Percentiles rank a stretch among this genome's conserved stretches.
Evolutionary conservation across 2,113 vertebrate genomes (phyloP).

Genomic region (Sinocyclocheilus anshuiensis): DNA sequence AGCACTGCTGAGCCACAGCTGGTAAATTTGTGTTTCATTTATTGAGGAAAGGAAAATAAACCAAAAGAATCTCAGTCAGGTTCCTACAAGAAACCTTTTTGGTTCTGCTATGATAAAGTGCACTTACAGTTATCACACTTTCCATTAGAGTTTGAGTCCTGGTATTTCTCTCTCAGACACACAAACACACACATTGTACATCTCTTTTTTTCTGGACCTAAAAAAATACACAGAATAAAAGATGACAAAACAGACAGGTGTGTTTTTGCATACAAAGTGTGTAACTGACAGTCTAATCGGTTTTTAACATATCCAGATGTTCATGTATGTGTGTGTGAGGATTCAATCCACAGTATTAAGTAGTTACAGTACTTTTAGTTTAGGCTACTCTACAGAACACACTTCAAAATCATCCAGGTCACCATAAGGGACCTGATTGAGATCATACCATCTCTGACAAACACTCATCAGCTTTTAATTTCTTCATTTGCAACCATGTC

Average conservation of each 20-base stretch:
- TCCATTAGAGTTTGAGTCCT: slow-evolving; percentile 32
- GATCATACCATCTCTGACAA: background rate
- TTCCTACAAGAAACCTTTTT: slow-evolving; percentile 40
- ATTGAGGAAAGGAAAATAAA: slow-evolving; percentile 44
- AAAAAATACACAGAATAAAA: slow-evolving; percentile 14
- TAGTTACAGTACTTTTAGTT: slow-evolving; percentile 36
- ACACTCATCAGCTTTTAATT: background rate
- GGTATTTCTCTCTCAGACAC: slow-evolving; percentile 17
- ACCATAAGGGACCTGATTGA: background rate
- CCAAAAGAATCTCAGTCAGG: slow-evolving; percentile 39
- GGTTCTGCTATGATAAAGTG: slow-evolving; percentile 48
- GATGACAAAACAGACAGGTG: slow-evolving; percentile 21
- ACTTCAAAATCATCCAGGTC: background rate
- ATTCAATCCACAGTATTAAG: slow-evolving; percentile 37
- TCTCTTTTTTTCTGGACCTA: slow-evolving; percentile 18
- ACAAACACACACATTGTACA: slow-evolving; percentile 3
- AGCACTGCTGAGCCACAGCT: slow-evolving; percentile 18
- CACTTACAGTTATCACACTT: slow-evolving; percentile 46
- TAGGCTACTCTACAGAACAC: slow-evolving; percentile 6
- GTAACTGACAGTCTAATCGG: background rate
- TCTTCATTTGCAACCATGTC: background rate
- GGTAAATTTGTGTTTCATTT: slow-evolving; percentile 37
- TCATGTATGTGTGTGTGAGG: slow-evolving; percentile 6
- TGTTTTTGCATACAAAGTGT: slow-evolving; percentile 34
- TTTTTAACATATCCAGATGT: background rate